Evolutionary conservation across 2,113 vertebrate genomes (phyloP), one percentile per base, ranked within the genome.

Genomic region (Bucco capensis): DNA sequence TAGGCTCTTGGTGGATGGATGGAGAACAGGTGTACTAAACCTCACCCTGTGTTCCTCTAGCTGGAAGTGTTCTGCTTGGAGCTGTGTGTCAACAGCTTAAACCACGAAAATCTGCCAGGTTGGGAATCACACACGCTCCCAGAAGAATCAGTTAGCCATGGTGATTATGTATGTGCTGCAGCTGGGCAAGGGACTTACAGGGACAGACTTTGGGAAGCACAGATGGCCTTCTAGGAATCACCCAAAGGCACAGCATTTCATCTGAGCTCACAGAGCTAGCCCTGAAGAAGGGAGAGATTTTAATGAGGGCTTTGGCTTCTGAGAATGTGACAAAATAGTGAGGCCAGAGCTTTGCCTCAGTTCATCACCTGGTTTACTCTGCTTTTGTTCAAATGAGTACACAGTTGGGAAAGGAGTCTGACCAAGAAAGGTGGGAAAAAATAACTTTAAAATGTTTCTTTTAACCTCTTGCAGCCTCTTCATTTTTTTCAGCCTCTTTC

Each of bases 51-150:
- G 83, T 94, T 82, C 78, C 93, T 93, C n/a, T 77, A 96, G 61
- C 88, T 95, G 79, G 90, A 91, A 94, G 53, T 74, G 44, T 88
- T 96, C 94, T 90, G 80, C 94, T 94, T 97, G 83, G 78, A 91
- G 60, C 86, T 50, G 30, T 71, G 83, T 84, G 93, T 96, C 94
- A 93, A 44, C 94, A 87, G 70, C 88, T 74, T 54, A 89, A 96
- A 91, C 78, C 72, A 90, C 38, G 31, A 93, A 95, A 97, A 96
- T 89, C 61, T 93, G 92, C 93, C 94, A 93, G 75, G 74, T 80
- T 87, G 44, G 62, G 73, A 78, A 66, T 81, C 57, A 86, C 95
- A 86, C 73, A 86, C 19, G 28, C 77, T 95, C 83, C 66, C 40
- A 37, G 78, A 89, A 69, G 88, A 97, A 95, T 96, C 75, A 86